Evolutionary conservation across 92 coral and sea anemone species (phyloP), one percentile per base, ranked within the genome.

Genomic region (Bergia puertoricense): DNA sequence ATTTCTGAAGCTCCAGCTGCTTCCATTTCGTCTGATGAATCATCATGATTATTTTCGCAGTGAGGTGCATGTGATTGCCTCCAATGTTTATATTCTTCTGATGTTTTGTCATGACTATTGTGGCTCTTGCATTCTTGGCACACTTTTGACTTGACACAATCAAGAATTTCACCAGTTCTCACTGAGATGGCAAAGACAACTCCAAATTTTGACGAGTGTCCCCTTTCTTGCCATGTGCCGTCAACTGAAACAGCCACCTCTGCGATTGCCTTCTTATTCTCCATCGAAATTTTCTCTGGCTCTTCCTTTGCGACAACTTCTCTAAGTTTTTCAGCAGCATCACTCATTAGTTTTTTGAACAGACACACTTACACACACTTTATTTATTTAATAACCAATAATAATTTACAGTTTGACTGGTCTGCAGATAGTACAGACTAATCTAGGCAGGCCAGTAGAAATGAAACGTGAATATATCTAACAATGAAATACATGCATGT

Each of bases 221-320:
- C 91, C 74, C 95, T 87, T 71, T 92, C 90, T 76, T 92, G 95
- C 92, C 94, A 90, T 1, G 94, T 92, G n/a, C 94, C 94, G 83
- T 92, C 93, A 14, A 90, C 89, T 37, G 93, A 81, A 0, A 92
- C 91, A 16, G 93, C 78, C 57, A 84, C 93, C 23, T 75, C 81
- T n/a, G 84, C 84, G 43, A 76, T 76, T 22, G 43, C 46, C 11
- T 41, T 76, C 14, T 36, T 56, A 76, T 76, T 56, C n/a, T 80
- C 45, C 38, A 11, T 36, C 71, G 82, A 38, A 77, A 77, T 40
- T 77, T 2, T 77, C 16, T 77, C 20, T 39, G 62, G 62, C 81
- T 77, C 62, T 77, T 15, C 54, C 41, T 30, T 30, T 30, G 30
- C 30, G 30, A 30, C 30, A 30, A 30, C 30, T 30, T 30, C 30